phyloP scores from a whole-genome alignment of 1,140 invertebrate species.

The Listronotus oregonensis region DNA sequence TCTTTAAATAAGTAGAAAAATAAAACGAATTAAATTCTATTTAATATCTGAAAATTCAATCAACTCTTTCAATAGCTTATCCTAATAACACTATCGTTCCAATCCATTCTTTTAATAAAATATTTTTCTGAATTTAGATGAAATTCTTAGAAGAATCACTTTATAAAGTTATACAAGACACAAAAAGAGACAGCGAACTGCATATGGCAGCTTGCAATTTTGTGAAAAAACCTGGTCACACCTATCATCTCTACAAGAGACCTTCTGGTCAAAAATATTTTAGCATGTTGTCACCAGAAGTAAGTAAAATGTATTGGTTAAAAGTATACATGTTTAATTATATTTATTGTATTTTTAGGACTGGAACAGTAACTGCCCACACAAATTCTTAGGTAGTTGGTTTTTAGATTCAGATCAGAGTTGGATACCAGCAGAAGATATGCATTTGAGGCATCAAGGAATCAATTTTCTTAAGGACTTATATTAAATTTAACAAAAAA shows the following conservation, averaged over 20 bases:
- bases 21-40: too few species aligned
- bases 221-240: slow-evolving; percentile 69
- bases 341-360: slow-evolving; percentile 19
- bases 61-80: too few species aligned
- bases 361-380: slow-evolving; percentile 55
- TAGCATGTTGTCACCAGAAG: slow-evolving; percentile 74
- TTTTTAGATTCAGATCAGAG: slow-evolving; percentile 70
- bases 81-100: too few species aligned
- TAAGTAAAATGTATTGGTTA: slow-evolving; percentile 47
- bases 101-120: too few species aligned
- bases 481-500: too few species aligned
- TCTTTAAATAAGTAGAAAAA: too few species aligned
- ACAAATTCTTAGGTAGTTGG: slow-evolving; percentile 68
- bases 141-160: slow-evolving; percentile 69
- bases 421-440: slow-evolving; percentile 66
- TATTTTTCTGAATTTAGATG: slow-evolving; percentile 56
- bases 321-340: neutral
- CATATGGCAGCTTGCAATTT: slow-evolving; percentile 76
- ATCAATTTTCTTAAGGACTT: slow-evolving; percentile 41
- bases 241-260: slow-evolving; percentile 74
- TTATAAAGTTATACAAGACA: slow-evolving; percentile 65
- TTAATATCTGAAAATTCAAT: too few species aligned
- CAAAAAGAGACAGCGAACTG: slow-evolving; percentile 62
- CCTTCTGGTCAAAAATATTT: slow-evolving; percentile 69
- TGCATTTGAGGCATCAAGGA: slow-evolving; percentile 48